phyloP scores from a whole-genome alignment of 1,140 invertebrate species.

The Pogonognathellus flavescens region DNA sequence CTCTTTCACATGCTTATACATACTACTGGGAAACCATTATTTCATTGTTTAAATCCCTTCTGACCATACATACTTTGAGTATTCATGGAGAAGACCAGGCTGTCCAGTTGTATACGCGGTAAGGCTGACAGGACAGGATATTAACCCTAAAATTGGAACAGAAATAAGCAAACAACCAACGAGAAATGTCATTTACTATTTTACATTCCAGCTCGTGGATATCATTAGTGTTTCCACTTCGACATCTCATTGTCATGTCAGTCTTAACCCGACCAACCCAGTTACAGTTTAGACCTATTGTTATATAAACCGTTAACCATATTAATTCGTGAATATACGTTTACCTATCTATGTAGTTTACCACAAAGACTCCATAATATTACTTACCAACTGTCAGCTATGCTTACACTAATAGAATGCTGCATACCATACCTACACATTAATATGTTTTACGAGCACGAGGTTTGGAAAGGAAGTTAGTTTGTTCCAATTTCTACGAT shows the following conservation, averaged over 20 bases:
- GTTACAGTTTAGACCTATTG: background rate
- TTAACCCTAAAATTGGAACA: constrained; percentile 33
- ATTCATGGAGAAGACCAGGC: background rate
- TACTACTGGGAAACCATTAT: constrained; percentile 11
- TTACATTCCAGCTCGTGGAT: constrained; percentile 15
- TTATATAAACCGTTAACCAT: background rate
- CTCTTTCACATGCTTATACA: background rate
- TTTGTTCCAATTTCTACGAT: constrained; percentile 1
- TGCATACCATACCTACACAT: too few relatives aligned
- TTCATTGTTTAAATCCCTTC: constrained; percentile 7
- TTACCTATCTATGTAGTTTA: too few relatives aligned
- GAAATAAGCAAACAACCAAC: background rate
- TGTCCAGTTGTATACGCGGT: background rate
- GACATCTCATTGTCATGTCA: constrained; percentile 13
- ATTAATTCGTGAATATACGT: background rate
- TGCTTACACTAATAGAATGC: too few relatives aligned
- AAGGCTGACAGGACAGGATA: constrained; percentile 33
- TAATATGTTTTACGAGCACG: too few relatives aligned
- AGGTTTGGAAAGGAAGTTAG: background rate
- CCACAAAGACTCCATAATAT: too few relatives aligned
- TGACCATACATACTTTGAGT: background rate
- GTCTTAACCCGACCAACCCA: background rate
- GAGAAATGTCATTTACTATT: constrained; percentile 49
- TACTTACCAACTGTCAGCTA: too few relatives aligned
- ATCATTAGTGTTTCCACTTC: constrained; percentile 29